Base-by-base conservation (phyloP, 1,140 invertebrate species). In the Bombus difficillimus region DNA sequence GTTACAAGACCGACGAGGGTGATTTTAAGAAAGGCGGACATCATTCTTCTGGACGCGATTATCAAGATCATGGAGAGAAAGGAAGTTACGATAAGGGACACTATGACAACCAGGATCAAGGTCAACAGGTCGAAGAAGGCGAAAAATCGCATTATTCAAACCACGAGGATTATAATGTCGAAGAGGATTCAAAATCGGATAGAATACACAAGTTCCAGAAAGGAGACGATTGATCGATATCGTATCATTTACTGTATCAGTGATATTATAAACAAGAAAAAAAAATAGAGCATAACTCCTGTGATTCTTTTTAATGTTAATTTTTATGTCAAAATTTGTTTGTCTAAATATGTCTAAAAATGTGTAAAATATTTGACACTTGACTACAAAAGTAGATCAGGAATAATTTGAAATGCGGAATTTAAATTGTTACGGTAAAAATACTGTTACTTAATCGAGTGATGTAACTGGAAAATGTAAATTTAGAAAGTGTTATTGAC, bases 31-130 rank as follows among this genome's bases (percentile, higher is more conserved):
- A 96, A 64, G 96, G 95, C 64, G 95, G 90, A 37, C 91, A 93
- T 78, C 94, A 95, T 81, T 95, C 96, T 62, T 95, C 96, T 4
- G 95, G 89, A 22, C 94, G 96, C 87, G 89, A 95, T 68, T 91
- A 93, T n/a, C 92, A 90, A 72, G 91, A 93, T 77, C 92, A 91
- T 39, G 96, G 94, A 53, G 95, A 95, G 41, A 90, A 94, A 64
- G 96, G 95, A 15, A 90, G 94, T 75, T 92, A 90, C 82, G 94
- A 95, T 15, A 95, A 96, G 86, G 95, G 95, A 2, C 93, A 95
- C 59, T 91, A 90, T 53, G 88, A 94, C n/a, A 92, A 92, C 47
- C 91, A 94, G 41, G 92, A 94, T 74, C 92, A 95, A 53, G 94
- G 92, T 22, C 95, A 96, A 79, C 94, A 94, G 34, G 92, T 91